A percentile compares a stretch with the other conserved stretches of the same genome.
phyloP scores from a whole-genome alignment of 2,113 vertebrate species.

The Cygnus atratus region DNA sequence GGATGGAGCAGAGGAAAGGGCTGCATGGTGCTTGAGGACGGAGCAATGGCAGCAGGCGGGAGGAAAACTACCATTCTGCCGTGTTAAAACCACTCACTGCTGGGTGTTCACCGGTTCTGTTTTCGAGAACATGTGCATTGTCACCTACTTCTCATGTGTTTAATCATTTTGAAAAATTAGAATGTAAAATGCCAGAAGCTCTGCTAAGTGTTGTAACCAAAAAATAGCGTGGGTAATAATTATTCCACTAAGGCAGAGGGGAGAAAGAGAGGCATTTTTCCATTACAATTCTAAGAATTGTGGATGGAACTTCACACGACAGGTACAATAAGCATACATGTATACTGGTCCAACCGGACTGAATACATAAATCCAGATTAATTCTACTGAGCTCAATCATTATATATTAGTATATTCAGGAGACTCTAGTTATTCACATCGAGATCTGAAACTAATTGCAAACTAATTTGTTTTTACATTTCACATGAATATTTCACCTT shows the following conservation, averaged over 20 bases:
- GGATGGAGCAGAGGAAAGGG: not conserved
- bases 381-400: not conserved
- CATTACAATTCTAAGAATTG: not conserved
- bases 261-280: not conserved
- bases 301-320: not conserved
- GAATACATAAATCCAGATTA: not conserved
- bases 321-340: not conserved
- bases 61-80: not conserved
- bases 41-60: not conserved
- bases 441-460: constrained; percentile 37
- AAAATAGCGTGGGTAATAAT: not conserved
- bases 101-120: not conserved
- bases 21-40: not conserved
- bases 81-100: not conserved
- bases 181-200: not conserved
- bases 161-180: constrained; percentile 20
- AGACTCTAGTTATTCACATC: constrained; percentile 4
- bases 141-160: constrained; percentile 5
- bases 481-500: constrained; percentile 32
- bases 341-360: not conserved
- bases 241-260: not conserved
- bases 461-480: constrained; percentile 27
- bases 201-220: not conserved
- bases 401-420: not conserved
- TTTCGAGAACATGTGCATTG: not conserved